Evolutionary conservation across 2,113 vertebrate species (phyloP).

Genomic region (Orthonyx spaldingii): DNA sequence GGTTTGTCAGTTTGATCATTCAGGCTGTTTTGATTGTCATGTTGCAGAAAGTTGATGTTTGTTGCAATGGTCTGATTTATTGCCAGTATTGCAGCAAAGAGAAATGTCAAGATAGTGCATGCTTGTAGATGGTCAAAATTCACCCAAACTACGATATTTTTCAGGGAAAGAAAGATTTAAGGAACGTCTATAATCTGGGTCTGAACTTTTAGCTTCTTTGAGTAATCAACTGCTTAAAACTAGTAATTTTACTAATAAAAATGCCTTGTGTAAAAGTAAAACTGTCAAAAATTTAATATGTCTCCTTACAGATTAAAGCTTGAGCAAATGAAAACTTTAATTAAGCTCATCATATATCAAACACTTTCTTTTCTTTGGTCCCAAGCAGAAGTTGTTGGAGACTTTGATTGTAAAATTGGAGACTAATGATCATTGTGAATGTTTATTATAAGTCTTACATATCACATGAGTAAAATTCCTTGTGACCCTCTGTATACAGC

Average conservation of each 20-base stretch:
- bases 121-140: not conserved
- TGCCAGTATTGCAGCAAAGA: not conserved
- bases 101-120: not conserved
- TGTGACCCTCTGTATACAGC: not conserved
- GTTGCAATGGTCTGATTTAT: not conserved
- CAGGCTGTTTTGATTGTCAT: not conserved
- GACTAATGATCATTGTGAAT: not conserved
- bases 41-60: not conserved
- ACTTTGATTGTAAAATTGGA: not conserved
- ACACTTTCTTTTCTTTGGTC: conserved; percentile 9
- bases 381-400: not conserved
- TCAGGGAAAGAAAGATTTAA: not conserved
- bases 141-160: not conserved
- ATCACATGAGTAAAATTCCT: not conserved
- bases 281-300: not conserved
- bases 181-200: not conserved
- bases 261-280: not conserved
- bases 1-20: not conserved
- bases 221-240: not conserved
- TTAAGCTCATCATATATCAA: not conserved
- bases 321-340: not conserved
- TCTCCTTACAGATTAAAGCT: not conserved
- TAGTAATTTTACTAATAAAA: not conserved
- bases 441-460: not conserved
- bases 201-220: not conserved